Evolutionary conservation across 2,797 vertebrate species (phyloP).

Genomic region (Tragopan temminckii): DNA sequence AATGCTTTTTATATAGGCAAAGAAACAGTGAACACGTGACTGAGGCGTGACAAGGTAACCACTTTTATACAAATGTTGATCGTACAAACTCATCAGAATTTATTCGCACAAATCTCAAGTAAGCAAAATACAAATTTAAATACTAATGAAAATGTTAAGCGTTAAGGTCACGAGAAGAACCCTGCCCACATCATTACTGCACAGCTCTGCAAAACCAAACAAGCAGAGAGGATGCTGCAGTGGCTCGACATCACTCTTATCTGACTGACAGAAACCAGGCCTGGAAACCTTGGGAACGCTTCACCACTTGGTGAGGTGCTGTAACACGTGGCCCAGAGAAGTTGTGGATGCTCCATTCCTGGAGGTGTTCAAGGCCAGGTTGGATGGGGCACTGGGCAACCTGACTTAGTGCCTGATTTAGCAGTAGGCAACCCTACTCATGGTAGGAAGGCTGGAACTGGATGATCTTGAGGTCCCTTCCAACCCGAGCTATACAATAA

Average conservation of each 20-base stretch:
- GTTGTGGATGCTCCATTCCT: too few species aligned
- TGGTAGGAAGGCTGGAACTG: too few species aligned
- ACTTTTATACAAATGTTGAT: neutral
- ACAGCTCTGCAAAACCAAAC: neutral
- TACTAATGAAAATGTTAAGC: neutral
- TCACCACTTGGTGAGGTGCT: neutral
- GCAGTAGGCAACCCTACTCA: too few species aligned
- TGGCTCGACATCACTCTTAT: neutral
- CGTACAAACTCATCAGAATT: neutral
- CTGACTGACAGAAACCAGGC: slow-evolving; percentile 10
- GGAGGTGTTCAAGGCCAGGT: too few species aligned
- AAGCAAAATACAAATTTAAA: neutral
- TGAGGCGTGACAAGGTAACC: neutral
- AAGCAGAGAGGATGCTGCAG: neutral
- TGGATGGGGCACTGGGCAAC: too few species aligned
- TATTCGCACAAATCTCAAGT: neutral
- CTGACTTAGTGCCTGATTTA: too few species aligned
- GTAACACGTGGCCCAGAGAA: too few species aligned
- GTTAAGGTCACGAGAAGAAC: neutral
- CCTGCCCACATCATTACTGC: neutral
- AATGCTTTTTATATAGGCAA: neutral
- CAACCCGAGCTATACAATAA: too few species aligned
- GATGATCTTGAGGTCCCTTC: too few species aligned
- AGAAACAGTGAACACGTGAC: neutral
- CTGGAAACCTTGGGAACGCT: slow-evolving; percentile 46